Percentiles rank a stretch among this genome's conserved stretches.
phyloP scores from a whole-genome alignment of 2,888 invertebrate genomes.

The Temnothorax ravouxi region DNA sequence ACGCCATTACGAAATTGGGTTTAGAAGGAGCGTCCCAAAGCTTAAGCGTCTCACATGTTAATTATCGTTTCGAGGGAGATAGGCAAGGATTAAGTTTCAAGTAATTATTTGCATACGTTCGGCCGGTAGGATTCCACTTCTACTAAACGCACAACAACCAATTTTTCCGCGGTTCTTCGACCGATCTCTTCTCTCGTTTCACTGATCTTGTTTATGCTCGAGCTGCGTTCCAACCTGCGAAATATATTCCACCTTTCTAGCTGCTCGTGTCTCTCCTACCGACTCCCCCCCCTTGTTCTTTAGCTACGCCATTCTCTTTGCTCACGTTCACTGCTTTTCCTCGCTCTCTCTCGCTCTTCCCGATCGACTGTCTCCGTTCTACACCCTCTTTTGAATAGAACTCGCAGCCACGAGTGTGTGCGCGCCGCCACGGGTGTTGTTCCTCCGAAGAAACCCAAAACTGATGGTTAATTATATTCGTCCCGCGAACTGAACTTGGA shows the following conservation, averaged over 20 bases:
- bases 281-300: neutral
- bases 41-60: neutral
- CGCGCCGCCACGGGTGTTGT: conserved; percentile 63
- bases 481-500: conserved; percentile 76
- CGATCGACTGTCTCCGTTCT: conserved; percentile 10
- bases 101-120: conserved; percentile 36
- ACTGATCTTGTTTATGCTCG: conserved; percentile 43
- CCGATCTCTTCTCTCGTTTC: conserved; percentile 50
- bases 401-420: conserved; percentile 35
- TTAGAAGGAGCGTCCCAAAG: neutral
- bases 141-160: conserved; percentile 5
- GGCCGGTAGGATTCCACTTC: conserved; percentile 5
- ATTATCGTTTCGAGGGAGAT: neutral
- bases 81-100: conserved; percentile 14
- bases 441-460: conserved; percentile 84
- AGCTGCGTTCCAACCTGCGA: conserved; percentile 40
- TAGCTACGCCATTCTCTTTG: conserved; percentile 32
- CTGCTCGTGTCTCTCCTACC: conserved; percentile 54
- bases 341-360: neutral
- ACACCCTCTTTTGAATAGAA: conserved; percentile 41
- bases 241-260: conserved; percentile 64
- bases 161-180: conserved; percentile 44
- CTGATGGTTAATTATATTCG: conserved; percentile 86
- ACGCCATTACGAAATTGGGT: neutral
- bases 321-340: conserved; percentile 31